Evolutionary conservation across 2,888 invertebrate genomes (phyloP).

Genomic region (Nymphalis c-album): DNA sequence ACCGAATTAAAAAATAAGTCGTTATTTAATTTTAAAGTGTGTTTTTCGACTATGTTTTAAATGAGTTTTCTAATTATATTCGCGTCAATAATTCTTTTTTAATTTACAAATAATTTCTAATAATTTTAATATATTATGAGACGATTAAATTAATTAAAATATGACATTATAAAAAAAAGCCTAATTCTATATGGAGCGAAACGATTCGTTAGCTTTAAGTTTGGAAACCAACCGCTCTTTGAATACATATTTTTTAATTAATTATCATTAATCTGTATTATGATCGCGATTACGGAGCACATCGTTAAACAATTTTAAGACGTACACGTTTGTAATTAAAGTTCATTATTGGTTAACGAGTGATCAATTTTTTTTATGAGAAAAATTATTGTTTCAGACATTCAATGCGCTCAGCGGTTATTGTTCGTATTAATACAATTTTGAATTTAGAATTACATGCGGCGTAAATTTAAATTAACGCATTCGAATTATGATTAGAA

Average conservation of each 20-base stretch:
- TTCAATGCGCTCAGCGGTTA: slow-evolving; percentile 67
- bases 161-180: slow-evolving; percentile 27
- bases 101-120: not conserved
- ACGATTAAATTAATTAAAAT: not conserved
- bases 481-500: slow-evolving; percentile 61
- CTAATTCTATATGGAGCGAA: slow-evolving; percentile 45
- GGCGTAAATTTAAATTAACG: slow-evolving; percentile 69
- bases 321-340: slow-evolving; percentile 45
- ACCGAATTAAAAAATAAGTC: too few species aligned
- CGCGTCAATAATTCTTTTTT: not conserved
- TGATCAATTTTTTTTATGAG: slow-evolving; percentile 58
- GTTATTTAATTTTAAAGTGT: too few species aligned
- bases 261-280: slow-evolving; percentile 65
- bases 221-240: slow-evolving; percentile 69
- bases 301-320: slow-evolving; percentile 42
- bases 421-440: slow-evolving; percentile 72
- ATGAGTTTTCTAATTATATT: too few species aligned
- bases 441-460: slow-evolving; percentile 67
- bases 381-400: slow-evolving; percentile 72
- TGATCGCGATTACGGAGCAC: slow-evolving; percentile 40
- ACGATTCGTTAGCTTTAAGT: slow-evolving; percentile 69
- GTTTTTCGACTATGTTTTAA: too few species aligned
- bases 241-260: slow-evolving; percentile 74
- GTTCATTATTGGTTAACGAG: slow-evolving; percentile 43
- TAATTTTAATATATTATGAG: not conserved